phyloP scores from a whole-genome alignment of 2,113 vertebrate genomes.

The Mus pahari region DNA sequence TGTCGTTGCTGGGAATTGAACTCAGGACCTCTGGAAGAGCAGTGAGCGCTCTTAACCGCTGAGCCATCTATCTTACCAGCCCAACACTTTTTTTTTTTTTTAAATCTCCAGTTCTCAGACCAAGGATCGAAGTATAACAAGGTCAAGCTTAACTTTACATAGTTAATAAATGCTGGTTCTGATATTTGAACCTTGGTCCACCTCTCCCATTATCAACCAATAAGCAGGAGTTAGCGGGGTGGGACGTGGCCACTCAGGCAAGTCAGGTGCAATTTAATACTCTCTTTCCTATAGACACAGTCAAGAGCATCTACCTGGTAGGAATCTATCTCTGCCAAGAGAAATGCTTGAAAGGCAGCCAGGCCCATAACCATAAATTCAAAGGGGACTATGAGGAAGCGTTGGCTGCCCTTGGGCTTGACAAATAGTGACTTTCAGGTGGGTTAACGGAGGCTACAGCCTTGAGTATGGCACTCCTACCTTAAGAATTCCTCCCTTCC shows the following conservation, averaged over 20 bases:
- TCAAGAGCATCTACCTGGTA: slow-evolving; percentile 57
- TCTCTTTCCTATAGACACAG: not conserved
- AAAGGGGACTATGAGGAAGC: slow-evolving; percentile 40
- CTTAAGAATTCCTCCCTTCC: slow-evolving; percentile 27
- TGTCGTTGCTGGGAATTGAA: no score
- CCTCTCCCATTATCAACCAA: not conserved
- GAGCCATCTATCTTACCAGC: no score
- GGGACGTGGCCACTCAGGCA: not conserved
- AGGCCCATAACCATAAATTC: slow-evolving; percentile 61
- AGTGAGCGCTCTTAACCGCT: no score
- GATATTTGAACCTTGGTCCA: not conserved
- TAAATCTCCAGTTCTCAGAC: not conserved
- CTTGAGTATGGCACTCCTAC: slow-evolving; percentile 18
- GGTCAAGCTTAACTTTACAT: not conserved
- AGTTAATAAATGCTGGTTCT: not conserved
- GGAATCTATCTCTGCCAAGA: slow-evolving; percentile 54
- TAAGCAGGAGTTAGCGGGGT: not conserved
- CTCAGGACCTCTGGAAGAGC: no score
- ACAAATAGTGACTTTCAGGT: not conserved
- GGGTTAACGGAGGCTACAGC: not conserved
- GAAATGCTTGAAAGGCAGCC: not conserved
- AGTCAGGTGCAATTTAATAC: not conserved
- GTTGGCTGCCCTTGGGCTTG: slow-evolving; percentile 7
- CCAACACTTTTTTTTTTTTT: not conserved
- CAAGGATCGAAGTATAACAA: not conserved